A percentile compares a stretch with the other conserved stretches of the same genome.
Conservation (phyloP, 2,797 vertebrate species). For the Microctenopoma stevenorrisi region DNA sequence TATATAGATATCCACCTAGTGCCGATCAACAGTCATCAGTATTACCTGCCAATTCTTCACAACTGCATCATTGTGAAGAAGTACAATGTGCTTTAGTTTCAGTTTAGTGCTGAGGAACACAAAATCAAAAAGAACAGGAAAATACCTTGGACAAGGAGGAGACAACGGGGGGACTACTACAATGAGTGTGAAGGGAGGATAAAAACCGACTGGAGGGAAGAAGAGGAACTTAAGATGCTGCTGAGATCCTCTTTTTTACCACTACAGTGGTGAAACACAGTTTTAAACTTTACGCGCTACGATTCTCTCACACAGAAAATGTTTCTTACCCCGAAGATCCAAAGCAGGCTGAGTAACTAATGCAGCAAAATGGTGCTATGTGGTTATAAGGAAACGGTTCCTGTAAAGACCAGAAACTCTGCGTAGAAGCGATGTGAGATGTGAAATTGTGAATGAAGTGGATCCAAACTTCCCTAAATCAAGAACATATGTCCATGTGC, state of each 20-base stretch:
- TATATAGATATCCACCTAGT: no score
- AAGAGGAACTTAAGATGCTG: slow-evolving; percentile 23
- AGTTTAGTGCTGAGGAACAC: no score
- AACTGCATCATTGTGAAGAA: background rate
- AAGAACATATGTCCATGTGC: background rate
- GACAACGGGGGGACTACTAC: background rate
- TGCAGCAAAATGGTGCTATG: background rate
- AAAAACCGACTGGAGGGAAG: background rate
- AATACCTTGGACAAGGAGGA: background rate
- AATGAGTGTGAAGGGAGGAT: slow-evolving; percentile 21
- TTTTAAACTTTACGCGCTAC: slow-evolving; percentile 11
- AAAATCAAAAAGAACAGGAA: background rate
- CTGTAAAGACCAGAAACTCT: no score
- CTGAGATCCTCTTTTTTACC: slow-evolving; percentile 43
- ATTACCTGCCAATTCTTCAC: background rate
- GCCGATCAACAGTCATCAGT: background rate
- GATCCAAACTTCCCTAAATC: background rate
- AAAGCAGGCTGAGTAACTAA: background rate
- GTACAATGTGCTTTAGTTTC: background rate
- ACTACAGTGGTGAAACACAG: slow-evolving; percentile 44
- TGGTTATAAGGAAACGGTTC: no score
- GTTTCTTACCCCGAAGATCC: background rate
- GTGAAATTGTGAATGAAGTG: no score
- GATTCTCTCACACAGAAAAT: slow-evolving; percentile 18
- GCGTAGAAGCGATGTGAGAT: no score